Evolutionary conservation across 2,888 invertebrate genomes (phyloP).

Genomic region (Temnothorax rugatulus): DNA sequence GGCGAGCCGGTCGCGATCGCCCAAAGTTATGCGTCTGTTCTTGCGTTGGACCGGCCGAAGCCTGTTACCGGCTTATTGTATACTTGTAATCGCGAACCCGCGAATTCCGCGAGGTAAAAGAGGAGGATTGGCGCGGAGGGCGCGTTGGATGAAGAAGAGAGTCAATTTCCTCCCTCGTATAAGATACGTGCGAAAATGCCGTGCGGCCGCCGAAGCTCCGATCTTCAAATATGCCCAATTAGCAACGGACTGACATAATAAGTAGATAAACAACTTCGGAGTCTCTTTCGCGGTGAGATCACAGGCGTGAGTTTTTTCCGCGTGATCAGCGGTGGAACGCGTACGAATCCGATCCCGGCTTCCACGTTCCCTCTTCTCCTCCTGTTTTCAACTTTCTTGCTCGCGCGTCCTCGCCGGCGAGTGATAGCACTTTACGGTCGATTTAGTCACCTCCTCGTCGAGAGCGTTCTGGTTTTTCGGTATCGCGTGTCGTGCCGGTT

Average conservation of each 20-base stretch:
- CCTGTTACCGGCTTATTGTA: slow-evolving; percentile 72
- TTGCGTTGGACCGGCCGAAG: slow-evolving; percentile 69
- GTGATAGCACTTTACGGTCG: slow-evolving; percentile 83
- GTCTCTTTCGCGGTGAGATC: slow-evolving; percentile 82
- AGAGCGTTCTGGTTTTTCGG: slow-evolving; percentile 75
- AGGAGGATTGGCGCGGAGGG: slow-evolving; percentile 36
- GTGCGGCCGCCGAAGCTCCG: slow-evolving; percentile 60
- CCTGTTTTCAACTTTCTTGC: slow-evolving; percentile 47
- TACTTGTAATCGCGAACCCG: slow-evolving; percentile 67
- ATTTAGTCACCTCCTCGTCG: slow-evolving; percentile 83
- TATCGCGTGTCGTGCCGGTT: slow-evolving; percentile 50
- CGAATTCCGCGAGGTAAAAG: slow-evolving; percentile 69
- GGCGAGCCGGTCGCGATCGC: slow-evolving; percentile 76
- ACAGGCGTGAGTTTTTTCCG: slow-evolving; percentile 81
- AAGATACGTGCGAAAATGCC: slow-evolving; percentile 81
- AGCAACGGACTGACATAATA: slow-evolving; percentile 84
- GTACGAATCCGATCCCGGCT: slow-evolving; percentile 39
- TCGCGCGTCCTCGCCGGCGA: slow-evolving; percentile 66
- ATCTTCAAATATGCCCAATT: slow-evolving; percentile 84
- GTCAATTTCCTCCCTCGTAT: slow-evolving; percentile 60
- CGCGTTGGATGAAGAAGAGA: slow-evolving; percentile 47
- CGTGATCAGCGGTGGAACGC: slow-evolving; percentile 65
- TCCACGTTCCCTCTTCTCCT: slow-evolving; percentile 8
- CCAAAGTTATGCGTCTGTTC: slow-evolving; percentile 83
- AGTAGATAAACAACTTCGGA: slow-evolving; percentile 83